Conservation (phyloP, 2,888 invertebrate genomes). For the Lordiphosa fenestrarum region DNA sequence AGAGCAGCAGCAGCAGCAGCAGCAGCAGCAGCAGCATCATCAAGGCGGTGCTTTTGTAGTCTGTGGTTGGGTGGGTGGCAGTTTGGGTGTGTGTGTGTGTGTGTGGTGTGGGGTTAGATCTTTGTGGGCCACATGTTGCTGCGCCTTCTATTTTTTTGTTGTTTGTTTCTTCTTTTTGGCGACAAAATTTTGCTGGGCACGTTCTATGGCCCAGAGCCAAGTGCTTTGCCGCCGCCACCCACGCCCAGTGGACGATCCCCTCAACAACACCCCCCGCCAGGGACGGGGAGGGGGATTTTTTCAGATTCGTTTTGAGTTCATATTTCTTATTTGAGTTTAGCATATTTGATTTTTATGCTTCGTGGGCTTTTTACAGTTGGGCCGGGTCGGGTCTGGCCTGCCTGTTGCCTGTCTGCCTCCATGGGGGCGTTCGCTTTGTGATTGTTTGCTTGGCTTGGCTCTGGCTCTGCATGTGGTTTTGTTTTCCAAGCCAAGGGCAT, state of each 20-base stretch:
- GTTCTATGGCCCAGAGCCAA: constrained; percentile 67
- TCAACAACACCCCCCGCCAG: constrained; percentile 33
- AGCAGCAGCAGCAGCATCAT: constrained; percentile 24
- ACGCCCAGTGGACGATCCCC: constrained; percentile 16
- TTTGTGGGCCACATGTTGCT: constrained; percentile 38
- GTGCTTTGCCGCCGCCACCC: constrained; percentile 30
- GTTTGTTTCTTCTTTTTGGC: constrained; percentile 25
- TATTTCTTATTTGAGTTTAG: constrained; percentile 67
- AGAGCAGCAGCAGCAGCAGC: constrained; percentile 40
- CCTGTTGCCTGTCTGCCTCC: constrained; percentile 37
- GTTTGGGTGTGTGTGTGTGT: constrained; percentile 18
- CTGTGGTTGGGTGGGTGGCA: constrained; percentile 11
- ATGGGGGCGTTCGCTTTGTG: constrained; percentile 62
- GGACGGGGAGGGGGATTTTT: constrained; percentile 19
- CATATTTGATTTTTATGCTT: constrained; percentile 72
- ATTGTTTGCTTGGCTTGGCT: constrained; percentile 13
- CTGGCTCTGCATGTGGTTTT: constrained; percentile 60
- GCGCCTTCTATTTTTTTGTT: constrained; percentile 33
- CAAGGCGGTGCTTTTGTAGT: constrained; percentile 57
- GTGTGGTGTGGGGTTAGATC: constrained; percentile 20
- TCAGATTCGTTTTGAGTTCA: constrained; percentile 53
- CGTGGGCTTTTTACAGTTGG: constrained; percentile 70
- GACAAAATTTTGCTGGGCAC: constrained; percentile 57
- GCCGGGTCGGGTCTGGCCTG: constrained; percentile 45
- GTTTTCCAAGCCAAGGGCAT: constrained; percentile 57